phyloP scores from a whole-genome alignment of 2,888 invertebrate species.

The Cetonia aurata region DNA sequence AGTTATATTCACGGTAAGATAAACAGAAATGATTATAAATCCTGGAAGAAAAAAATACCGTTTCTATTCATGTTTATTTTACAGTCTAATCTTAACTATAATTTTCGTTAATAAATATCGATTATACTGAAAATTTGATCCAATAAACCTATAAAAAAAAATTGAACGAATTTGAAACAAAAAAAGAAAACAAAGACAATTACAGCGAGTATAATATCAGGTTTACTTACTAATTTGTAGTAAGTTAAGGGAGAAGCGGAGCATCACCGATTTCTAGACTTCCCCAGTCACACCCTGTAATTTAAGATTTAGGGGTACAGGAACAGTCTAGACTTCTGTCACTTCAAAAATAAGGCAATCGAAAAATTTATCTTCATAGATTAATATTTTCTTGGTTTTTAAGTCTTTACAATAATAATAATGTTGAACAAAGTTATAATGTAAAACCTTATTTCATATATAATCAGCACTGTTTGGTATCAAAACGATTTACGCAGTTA shows the following conservation, averaged over 20 bases:
- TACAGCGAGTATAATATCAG: slow-evolving; percentile 33
- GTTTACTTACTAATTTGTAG: slow-evolving; percentile 41
- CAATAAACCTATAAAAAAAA: slow-evolving; percentile 1
- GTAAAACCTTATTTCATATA: too few species aligned
- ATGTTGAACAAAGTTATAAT: too few species aligned
- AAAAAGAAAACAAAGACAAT: background rate
- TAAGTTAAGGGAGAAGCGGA: slow-evolving; percentile 41
- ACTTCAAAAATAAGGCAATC: slow-evolving; percentile 15
- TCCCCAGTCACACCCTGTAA: slow-evolving; percentile 41
- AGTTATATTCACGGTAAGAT: too few species aligned
- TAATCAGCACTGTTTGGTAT: too few species aligned
- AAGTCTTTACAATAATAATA: too few species aligned
- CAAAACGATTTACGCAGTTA: too few species aligned
- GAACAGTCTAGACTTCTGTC: slow-evolving; percentile 38
- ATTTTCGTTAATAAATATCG: background rate
- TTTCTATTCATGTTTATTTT: too few species aligned
- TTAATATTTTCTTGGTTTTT: too few species aligned
- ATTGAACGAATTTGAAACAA: background rate
- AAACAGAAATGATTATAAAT: too few species aligned
- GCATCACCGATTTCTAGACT: slow-evolving; percentile 39
- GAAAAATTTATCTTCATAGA: background rate
- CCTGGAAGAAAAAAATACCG: too few species aligned
- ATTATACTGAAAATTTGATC: background rate
- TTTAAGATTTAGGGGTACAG: slow-evolving; percentile 37
- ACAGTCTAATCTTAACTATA: background rate